A percentile compares a stretch with the other conserved stretches of the same genome.
These are phyloP conservation scores for Cottus gobio DNA, from an alignment of 2,113 vertebrate species.

Conservation along the genomic window DNA sequence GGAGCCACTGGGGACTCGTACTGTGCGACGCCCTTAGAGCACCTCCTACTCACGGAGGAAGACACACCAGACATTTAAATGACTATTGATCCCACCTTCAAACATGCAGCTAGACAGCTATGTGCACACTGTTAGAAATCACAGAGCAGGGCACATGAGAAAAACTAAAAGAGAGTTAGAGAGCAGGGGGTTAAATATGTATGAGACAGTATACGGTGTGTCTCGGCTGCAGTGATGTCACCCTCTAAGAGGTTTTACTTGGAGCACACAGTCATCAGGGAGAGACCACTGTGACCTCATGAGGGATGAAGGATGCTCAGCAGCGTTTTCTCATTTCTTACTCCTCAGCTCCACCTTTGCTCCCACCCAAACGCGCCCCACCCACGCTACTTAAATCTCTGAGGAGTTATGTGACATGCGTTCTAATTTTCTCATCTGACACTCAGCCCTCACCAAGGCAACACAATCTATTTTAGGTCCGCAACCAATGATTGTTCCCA, in stretches of 20 bases:
- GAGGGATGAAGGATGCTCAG: slow-evolving; percentile 29
- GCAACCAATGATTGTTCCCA: neutral
- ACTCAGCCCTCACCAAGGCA: slow-evolving; percentile 26
- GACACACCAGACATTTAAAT: slow-evolving; percentile 4
- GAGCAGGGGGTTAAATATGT: slow-evolving; percentile 38
- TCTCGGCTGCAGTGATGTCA: slow-evolving; percentile 53
- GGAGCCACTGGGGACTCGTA: slow-evolving; percentile 1
- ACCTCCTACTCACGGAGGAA: slow-evolving; percentile 5
- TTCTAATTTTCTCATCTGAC: slow-evolving; percentile 35
- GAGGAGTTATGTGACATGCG: slow-evolving; percentile 42
- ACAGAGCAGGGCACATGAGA: neutral
- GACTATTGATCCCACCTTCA: slow-evolving; percentile 27
- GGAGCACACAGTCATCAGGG: slow-evolving; percentile 14
- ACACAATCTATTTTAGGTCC: slow-evolving; percentile 22
- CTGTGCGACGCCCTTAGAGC: neutral
- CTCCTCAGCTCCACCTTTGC: slow-evolving; percentile 36
- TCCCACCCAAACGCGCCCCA: neutral
- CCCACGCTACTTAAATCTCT: neutral
- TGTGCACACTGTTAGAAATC: neutral
- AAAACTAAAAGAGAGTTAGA: neutral
- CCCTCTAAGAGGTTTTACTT: slow-evolving; percentile 33
- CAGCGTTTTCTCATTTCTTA: neutral
- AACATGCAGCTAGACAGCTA: neutral
- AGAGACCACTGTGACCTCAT: slow-evolving; percentile 45
- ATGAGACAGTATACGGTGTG: slow-evolving; percentile 4